Evolutionary conservation across 2,888 invertebrate species (phyloP), one percentile per base, ranked within the genome.

Genomic region (Aphodius sticticus): DNA sequence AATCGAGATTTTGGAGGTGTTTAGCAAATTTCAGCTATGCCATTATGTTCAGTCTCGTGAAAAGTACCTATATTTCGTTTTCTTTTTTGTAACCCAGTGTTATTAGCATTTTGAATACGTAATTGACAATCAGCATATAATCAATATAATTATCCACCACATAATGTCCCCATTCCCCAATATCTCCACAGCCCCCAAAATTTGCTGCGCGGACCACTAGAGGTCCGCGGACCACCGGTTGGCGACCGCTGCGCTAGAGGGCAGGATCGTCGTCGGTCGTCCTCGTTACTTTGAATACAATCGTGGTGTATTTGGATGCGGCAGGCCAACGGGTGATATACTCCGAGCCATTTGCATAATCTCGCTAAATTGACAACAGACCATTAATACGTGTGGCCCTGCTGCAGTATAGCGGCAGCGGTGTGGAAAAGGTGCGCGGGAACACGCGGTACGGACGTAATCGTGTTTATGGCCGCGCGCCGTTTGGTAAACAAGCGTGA

Each of bases 401-500:
- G 53, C 26, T 26, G 53, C 12, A 7, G 53, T 12, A 12, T 12
- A 53, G 53, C 53, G 12, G 53, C 7, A 53, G 53, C 53, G 26
- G 3, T 26, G 26, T 26, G 26, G 26, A 53, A 53, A 53, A 7
- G 53, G 53, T 53, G 35, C 74, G 16, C 74, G 74, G 74, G 35
- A 74, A 26, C 16, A 74, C 74, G 16, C 74, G 74, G 74, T n/a
- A 74, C 35, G 35, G 74, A 53, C 53, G 12, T 53, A 53, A 53
- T 53, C 74, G 74, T 74, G 74, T 74, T 74, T 74, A 74, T 37
- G 74, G 37, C 36, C 37, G 36, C 26, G 16, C 36, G 7, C 36
- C 35, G 74, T 74, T 37, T 35, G 74, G 74, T 74, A 74, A 74
- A 74, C 74, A 74, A 74, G 74, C 74, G 74, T 74, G 74, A 74